Base-by-base conservation (phyloP, 2,888 invertebrate species). In the Diogma glabrata region DNA sequence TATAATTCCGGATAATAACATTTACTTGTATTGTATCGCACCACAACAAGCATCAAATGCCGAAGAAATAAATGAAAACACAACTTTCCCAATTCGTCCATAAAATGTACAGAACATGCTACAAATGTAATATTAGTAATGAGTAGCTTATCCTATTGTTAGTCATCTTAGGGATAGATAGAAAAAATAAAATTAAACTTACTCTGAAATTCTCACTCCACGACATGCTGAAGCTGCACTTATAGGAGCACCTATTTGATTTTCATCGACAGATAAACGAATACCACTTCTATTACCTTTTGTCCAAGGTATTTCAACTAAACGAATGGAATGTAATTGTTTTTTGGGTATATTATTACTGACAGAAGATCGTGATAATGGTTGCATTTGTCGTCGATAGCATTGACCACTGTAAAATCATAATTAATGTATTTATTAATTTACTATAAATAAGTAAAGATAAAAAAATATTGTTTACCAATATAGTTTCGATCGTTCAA, bases 401-500 rank as follows among this genome's bases (percentile, higher is more conserved):
- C 91, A 92, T 48, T 72, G 72, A 3, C 85, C 87, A 64, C 88
- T 84, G 62, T 16, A 66, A 67, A 53, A 52, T 33, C 51, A 55
- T 28, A 33, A 49, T 26, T 47, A 43, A 52, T 16, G n/a, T 22
- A 40, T 36, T 49, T 12, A 24, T 20, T n/a, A 22, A 16, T 22
- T 47, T 16, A 43, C 30, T 51, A 24, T 22, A 47, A 51, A 52
- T 24, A 33, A 47, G 26, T 19, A 47, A 64, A 66, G n/a, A n/a
- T n/a, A n/a, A n/a, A n/a, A n/a, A n/a, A n/a, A n/a, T n/a, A n/a
- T n/a, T n/a, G n/a, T n/a, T 65, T 67, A 89, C 83, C 90, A 94
- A 68, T 89, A 94, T 2, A 94, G 74, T 60, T 85, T 85, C 3
- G 90, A 87, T 53, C 93, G 74, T 64, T 93, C 93, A n/a, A 93